Percentiles rank a stretch among this genome's conserved stretches.
Evolutionary conservation across 2,888 invertebrate species (phyloP).

Genomic region (Athalia rosae): DNA sequence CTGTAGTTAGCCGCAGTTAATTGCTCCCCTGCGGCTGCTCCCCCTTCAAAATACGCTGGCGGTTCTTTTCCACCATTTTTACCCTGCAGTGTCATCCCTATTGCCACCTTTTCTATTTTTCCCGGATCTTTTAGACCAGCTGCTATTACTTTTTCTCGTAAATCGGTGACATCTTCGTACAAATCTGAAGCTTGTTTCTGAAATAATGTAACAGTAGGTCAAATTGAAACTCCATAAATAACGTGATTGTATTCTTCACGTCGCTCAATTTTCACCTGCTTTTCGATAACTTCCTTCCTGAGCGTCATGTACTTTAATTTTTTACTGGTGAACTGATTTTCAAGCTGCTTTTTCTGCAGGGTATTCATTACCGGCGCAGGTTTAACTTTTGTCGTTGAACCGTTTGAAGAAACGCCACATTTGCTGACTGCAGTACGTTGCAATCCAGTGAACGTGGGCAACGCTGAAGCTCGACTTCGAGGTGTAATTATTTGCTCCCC

Average conservation of each 20-base stretch:
- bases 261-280: slow-evolving; percentile 55
- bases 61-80: neutral
- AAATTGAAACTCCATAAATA: too few relatives aligned
- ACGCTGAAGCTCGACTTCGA: slow-evolving; percentile 12
- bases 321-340: slow-evolving; percentile 60
- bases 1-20: neutral
- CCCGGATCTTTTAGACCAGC: slow-evolving; percentile 65
- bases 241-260: too few relatives aligned
- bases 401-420: neutral
- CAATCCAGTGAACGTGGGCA: slow-evolving; percentile 12
- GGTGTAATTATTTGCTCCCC: slow-evolving; percentile 7
- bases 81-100: slow-evolving; percentile 36
- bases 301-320: slow-evolving; percentile 58
- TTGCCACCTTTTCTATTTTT: slow-evolving; percentile 58
- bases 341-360: slow-evolving; percentile 56
- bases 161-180: slow-evolving; percentile 60
- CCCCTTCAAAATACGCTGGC: neutral
- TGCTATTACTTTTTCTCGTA: slow-evolving; percentile 64
- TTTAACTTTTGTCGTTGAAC: slow-evolving; percentile 29
- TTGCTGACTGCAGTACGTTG: neutral
- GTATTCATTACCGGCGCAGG: slow-evolving; percentile 44
- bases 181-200: slow-evolving; percentile 59
- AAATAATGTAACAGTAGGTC: neutral
- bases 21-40: neutral
- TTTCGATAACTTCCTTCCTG: slow-evolving; percentile 58